Conservation (phyloP, 2,113 vertebrate species). For the Vulpes ferrilata region DNA sequence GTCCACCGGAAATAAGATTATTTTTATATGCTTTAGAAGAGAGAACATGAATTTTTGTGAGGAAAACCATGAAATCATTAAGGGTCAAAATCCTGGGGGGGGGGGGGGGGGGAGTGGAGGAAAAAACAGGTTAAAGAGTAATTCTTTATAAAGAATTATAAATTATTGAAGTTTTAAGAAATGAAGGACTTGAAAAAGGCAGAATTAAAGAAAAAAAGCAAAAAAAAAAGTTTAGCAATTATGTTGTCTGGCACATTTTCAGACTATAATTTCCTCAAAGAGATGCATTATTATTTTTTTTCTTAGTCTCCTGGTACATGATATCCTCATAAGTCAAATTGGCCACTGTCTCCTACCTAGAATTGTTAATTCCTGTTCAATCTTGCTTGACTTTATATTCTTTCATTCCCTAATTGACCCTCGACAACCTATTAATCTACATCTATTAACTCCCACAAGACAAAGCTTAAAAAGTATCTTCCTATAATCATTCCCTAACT, state of each 20-base stretch:
- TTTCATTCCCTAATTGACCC: neutral
- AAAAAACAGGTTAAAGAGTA: neutral
- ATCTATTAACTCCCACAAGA: slow-evolving; percentile 15
- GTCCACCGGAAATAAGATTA: neutral
- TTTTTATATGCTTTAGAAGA: neutral
- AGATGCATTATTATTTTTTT: slow-evolving; percentile 1
- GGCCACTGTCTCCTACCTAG: neutral
- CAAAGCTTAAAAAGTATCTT: neutral
- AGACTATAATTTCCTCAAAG: slow-evolving; percentile 21
- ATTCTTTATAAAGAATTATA: neutral
- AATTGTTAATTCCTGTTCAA: neutral
- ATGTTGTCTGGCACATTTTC: neutral
- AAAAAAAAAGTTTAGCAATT: neutral
- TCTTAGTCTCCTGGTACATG: neutral
- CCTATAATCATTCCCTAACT: neutral
- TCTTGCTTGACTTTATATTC: neutral
- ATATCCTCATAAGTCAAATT: neutral
- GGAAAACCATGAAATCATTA: neutral
- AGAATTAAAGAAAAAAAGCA: neutral
- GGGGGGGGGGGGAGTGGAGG: neutral
- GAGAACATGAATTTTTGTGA: neutral
- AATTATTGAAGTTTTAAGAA: neutral
- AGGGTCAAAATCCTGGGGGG: neutral
- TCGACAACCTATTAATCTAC: neutral
- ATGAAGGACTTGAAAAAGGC: neutral